Base-by-base conservation (phyloP, 2,797 vertebrate species). In the Spea hammondii region DNA sequence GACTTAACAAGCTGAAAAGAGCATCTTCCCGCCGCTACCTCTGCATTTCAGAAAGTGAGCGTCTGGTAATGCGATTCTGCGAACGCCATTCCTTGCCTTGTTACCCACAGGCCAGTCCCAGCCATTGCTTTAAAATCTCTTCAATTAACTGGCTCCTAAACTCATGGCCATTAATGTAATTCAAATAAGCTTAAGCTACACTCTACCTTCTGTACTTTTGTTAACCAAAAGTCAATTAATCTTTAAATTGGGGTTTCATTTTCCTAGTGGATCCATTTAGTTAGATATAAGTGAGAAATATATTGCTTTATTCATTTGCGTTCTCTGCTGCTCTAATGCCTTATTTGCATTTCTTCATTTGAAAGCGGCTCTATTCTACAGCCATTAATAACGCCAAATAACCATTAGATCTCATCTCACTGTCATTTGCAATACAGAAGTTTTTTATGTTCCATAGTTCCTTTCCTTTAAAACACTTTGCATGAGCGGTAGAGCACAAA, bases 401-500 rank as follows among this genome's bases (percentile, higher is more conserved):
- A 17, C 51, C 53, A 5, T 70, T 70, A 8, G 13, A 7, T 46
- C 50, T 57, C n/a, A 48, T 65, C 8, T 14, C 8, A 17, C 10
- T 62, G 51, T 65, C 49, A 70, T 70, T 70, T 62, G 66, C 17
- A 77, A 77, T 14, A 62, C n/a, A 46, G 32, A 32, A 32, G 32
- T 32, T 32, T 32, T 32, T 32, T 32, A 32, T 32, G 32, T 32
- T 32, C 17, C 17, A 17, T 17, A 17, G 17, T 17, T 17, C 32
- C 32, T 32, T 32, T 32, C 32, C 32, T 32, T 32, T 32, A 32
- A 32, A 32, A 32, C 32, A 32, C 32, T 32, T 32, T 32, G 32
- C 32, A 32, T 32, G 32, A 32, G 32, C 32, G 3, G 32, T 32
- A 32, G 32, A 32, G 32, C 32, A 32, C 32, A 32, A 32, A 32